phyloP scores from a whole-genome alignment of 2,113 vertebrate genomes.

The Solenodon paradoxus region DNA sequence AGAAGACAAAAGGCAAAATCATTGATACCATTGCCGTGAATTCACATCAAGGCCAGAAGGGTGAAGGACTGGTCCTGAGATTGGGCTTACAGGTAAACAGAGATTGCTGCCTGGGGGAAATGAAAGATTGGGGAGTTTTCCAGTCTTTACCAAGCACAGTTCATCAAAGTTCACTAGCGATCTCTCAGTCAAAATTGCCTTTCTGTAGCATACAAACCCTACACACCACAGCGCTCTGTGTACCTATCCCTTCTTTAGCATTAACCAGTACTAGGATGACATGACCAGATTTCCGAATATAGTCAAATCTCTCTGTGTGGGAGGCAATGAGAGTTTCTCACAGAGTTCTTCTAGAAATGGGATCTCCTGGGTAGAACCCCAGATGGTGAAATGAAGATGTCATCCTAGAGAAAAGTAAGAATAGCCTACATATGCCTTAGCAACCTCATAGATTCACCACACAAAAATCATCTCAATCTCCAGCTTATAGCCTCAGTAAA shows the following conservation, averaged over 20 bases:
- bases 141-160: background rate
- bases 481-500: background rate
- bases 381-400: background rate
- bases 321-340: background rate
- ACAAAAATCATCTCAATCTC: background rate
- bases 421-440: background rate
- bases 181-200: background rate
- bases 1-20: background rate
- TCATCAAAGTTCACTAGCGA: background rate
- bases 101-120: background rate
- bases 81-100: background rate
- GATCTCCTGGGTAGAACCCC: background rate
- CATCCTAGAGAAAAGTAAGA: background rate
- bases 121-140: background rate
- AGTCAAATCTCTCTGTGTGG: too few relatives aligned
- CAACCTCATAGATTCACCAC: background rate
- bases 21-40: background rate
- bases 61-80: background rate
- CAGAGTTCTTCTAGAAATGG: background rate
- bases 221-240: background rate
- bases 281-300: conserved; percentile 32
- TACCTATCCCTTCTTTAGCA: conserved; percentile 10
- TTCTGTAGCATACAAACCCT: background rate
- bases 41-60: background rate
- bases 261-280: background rate